phyloP scores from a whole-genome alignment of 53 echinoderm and acorn worm genomes.

The Paracentrotus lividus region DNA sequence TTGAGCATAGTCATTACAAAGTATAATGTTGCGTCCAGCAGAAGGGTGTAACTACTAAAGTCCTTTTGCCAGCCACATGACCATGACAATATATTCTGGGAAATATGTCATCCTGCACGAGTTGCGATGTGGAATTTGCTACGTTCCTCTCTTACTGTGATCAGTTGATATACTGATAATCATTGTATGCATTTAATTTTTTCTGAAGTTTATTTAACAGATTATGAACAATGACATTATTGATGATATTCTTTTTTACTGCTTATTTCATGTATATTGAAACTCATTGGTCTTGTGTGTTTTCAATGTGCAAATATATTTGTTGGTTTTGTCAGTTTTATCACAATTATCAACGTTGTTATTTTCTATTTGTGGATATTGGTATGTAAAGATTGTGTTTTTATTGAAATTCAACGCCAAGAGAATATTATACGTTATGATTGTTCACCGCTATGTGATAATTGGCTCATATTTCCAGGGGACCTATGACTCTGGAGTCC shows the following conservation, averaged over 20 bases:
- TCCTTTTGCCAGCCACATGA: too few relatives aligned
- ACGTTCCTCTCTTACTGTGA: neutral
- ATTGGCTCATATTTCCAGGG: neutral
- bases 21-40: too few relatives aligned
- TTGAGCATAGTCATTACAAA: too few relatives aligned
- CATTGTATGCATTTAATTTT: neutral
- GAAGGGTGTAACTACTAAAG: too few relatives aligned
- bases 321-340: constrained; percentile 15
- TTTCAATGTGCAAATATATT: constrained; percentile 22
- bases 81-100: too few relatives aligned
- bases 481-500: neutral
- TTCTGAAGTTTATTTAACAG: neutral
- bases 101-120: neutral
- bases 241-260: neutral
- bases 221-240: neutral
- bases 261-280: neutral
- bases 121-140: neutral
- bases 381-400: neutral
- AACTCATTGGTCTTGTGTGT: constrained; percentile 12
- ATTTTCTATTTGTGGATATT: neutral
- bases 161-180: neutral
- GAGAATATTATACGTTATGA: neutral
- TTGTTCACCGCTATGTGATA: neutral
- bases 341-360: neutral
- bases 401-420: neutral